phyloP scores from a whole-genome alignment of 2,888 invertebrate species.

The Ormyrus thymus region DNA sequence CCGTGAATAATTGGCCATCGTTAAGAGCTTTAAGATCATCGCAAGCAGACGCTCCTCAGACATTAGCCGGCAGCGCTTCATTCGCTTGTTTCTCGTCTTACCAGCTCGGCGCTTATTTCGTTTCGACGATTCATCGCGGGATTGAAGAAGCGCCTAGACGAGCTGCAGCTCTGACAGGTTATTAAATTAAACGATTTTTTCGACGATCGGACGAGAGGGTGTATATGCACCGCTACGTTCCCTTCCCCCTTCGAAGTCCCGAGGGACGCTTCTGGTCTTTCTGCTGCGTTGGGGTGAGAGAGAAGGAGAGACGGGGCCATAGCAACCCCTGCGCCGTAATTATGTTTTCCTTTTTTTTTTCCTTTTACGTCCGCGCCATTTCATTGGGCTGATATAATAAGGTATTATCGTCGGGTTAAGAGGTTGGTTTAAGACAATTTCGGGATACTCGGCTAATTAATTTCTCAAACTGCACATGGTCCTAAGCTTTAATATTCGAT shows the following conservation, averaged over 20 bases:
- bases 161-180: slow-evolving; percentile 67
- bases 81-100: slow-evolving; percentile 41
- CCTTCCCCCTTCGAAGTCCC: slow-evolving; percentile 60
- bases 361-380: slow-evolving; percentile 72
- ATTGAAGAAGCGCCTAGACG: slow-evolving; percentile 44
- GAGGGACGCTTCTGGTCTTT: slow-evolving; percentile 71
- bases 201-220: slow-evolving; percentile 56
- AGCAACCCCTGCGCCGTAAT: slow-evolving; percentile 73
- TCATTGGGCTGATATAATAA: slow-evolving; percentile 72
- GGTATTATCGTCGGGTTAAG: slow-evolving; percentile 65
- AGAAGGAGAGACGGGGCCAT: slow-evolving; percentile 61
- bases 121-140: slow-evolving; percentile 26
- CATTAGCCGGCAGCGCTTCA: slow-evolving; percentile 31
- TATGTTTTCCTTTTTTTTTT: slow-evolving; percentile 67
- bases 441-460: slow-evolving; percentile 66
- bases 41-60: slow-evolving; percentile 42
- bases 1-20: slow-evolving; percentile 67
- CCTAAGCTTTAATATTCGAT: neutral
- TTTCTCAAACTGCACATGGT: slow-evolving; percentile 41
- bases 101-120: slow-evolving; percentile 8
- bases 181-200: slow-evolving; percentile 74
- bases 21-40: slow-evolving; percentile 62
- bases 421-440: slow-evolving; percentile 62
- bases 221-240: slow-evolving; percentile 26
- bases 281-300: slow-evolving; percentile 38